Evolutionary conservation across 2,888 invertebrate genomes (phyloP), one percentile per base, ranked within the genome.

Genomic region (Hanleya hanleyi): DNA sequence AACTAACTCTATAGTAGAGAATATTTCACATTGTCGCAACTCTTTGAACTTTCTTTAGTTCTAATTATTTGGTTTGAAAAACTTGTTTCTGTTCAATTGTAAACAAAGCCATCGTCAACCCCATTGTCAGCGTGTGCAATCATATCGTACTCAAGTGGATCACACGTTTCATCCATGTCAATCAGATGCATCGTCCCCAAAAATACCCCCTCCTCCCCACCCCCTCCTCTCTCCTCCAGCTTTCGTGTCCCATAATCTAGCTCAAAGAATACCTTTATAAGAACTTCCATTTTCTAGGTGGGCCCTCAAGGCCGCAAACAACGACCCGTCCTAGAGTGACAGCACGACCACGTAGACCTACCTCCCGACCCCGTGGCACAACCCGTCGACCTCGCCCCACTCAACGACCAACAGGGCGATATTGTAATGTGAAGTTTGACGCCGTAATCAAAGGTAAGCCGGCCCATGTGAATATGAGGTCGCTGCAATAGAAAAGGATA

Each of bases 381-480:
- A 73, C 75, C 15, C 49, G 70, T 22, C 67, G 73, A 32, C 77
- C 71, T n/a, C 70, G 69, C 33, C 51, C 57, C 26, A 6, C 71
- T 72, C 1, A 32, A 41, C 22, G 74, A 67, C 71, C 68, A 18
- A 57, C 69, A 15, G 68, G 77, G 51, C 37, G 74, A 70, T 80
- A 81, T 37, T 85, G 85, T 66, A 72, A 70, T 22, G 69, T 74
- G 26, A 79, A 80, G 64, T 75, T 82, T 57, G 83, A 82, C 65
- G 84, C 83, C 32, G 77, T 84, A 9, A 72, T 80, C 5, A 73
- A 72, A 67, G 84, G 85, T 83, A 74, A 57, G 77, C n/a, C n/a
- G n/a, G n/a, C n/a, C n/a, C n/a, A n/a, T n/a, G n/a, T n/a, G n/a
- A n/a, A n/a, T n/a, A n/a, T n/a, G n/a, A n/a, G n/a, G n/a, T n/a